Evolutionary conservation across 2,797 vertebrate species (phyloP), one percentile per base, ranked within the genome.

Genomic region (Sylvilagus floridanus): DNA sequence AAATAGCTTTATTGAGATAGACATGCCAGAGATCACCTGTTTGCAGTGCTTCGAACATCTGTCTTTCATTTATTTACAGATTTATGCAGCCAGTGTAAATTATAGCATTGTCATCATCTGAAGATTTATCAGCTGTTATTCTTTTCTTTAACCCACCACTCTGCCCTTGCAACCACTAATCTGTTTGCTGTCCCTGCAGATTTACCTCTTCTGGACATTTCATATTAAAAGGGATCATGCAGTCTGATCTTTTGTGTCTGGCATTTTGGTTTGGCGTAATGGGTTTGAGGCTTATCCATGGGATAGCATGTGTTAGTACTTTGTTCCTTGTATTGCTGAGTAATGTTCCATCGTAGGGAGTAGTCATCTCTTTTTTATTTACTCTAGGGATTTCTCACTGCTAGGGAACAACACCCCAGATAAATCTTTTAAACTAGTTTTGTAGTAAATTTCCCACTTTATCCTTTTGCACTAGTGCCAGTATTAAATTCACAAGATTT

Each of bases 391-490:
- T 50, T 89, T 75, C 12, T 88, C 50, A 22, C 63, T 89, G 35
- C 37, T 60, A 62, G 26, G 16, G 76, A 85, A 12, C 22, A 60
- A 66, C 71, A 54, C 52, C n/a, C 63, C 54, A 50, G 19, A 60
- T 91, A 83, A 76, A 77, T 54, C 42, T 71, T 90, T 79, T 68
- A 8, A 68, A 30, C 76, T 19, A 73, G 42, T 76, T 90, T 75
- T 52, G 28, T 54, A 42, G 32, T 8, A 35, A 19, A 8, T 72
- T 73, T 42, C 63, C 24, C 12, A 57, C 16, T 81, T 50, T 62
- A 50, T 17, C 28, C 65, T 68, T 84, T 32, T 75, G 28, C 19
- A 63, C 16, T 57, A 62, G 30, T 28, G 19, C 57, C 32, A 24
- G 19, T 21, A 17, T 32, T 79, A 71, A 62, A 42, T 69, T 78